These are phyloP conservation scores for Hyalella azteca DNA, from an alignment of 2,888 invertebrate species.

Conservation along the genomic window DNA sequence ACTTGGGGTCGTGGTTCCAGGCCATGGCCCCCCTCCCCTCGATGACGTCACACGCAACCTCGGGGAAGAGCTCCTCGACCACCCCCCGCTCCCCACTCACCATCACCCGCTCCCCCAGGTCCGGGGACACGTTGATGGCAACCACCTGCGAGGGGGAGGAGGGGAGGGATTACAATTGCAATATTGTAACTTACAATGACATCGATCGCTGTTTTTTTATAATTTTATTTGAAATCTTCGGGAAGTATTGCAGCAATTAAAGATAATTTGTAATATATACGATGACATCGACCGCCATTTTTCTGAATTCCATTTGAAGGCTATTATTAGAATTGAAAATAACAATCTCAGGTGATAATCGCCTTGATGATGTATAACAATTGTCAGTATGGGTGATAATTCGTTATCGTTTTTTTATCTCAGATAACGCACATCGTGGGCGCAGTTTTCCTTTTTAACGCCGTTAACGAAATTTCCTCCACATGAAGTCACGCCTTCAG, in stretches of 20 bases:
- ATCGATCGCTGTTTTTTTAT: too few relatives aligned
- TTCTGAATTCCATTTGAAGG: too few relatives aligned
- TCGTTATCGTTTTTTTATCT: too few relatives aligned
- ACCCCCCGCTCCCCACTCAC: constrained; percentile 79
- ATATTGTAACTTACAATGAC: too few relatives aligned
- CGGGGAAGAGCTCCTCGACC: constrained; percentile 72
- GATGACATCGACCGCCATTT: too few relatives aligned
- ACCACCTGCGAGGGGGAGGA: constrained; percentile 63
- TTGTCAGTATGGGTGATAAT: too few relatives aligned
- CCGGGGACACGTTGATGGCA: constrained; percentile 80
- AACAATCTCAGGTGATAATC: too few relatives aligned
- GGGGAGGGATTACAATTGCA: background rate
- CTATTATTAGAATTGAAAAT: too few relatives aligned
- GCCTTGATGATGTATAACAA: too few relatives aligned
- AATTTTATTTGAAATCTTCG: too few relatives aligned
- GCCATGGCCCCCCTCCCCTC: constrained; percentile 79
- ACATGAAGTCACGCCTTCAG: background rate
- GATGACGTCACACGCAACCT: constrained; percentile 74
- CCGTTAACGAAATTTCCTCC: background rate
- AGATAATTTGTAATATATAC: too few relatives aligned
- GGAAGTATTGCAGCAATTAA: too few relatives aligned
- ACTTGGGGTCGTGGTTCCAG: constrained; percentile 69
- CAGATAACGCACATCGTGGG: background rate
- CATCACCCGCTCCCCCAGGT: constrained; percentile 80
- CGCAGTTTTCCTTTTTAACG: constrained; percentile 22